Evolutionary conservation across 1,140 invertebrate species (phyloP).

Genomic region (Euborellia annulipes): DNA sequence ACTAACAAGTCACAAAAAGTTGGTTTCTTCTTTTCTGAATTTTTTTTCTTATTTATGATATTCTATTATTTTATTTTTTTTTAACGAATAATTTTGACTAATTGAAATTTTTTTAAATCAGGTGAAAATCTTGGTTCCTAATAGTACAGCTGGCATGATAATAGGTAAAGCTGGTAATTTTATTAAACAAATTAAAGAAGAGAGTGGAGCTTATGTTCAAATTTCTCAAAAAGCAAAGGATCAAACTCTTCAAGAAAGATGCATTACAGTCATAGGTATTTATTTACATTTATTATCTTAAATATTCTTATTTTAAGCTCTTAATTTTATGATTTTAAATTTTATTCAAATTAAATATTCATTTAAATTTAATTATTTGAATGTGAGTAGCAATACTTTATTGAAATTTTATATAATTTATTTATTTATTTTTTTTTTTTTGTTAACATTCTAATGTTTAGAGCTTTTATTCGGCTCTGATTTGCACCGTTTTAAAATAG

Average conservation of each 20-base stretch:
- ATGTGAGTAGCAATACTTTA: too few species aligned
- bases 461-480: too few species aligned
- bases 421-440: too few species aligned
- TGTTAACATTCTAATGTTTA: too few species aligned
- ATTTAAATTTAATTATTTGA: too few species aligned
- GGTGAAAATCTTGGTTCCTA: constrained; percentile 96
- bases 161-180: constrained; percentile 96
- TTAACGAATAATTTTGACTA: too few species aligned
- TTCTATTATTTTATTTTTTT: too few species aligned
- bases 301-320: background rate
- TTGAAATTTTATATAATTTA: too few species aligned
- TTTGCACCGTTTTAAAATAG: too few species aligned
- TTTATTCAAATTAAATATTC: too few species aligned
- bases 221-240: constrained; percentile 98
- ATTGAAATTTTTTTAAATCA: too few species aligned
- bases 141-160: constrained; percentile 97
- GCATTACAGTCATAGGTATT: constrained; percentile 92
- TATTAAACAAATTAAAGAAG: constrained; percentile 97
- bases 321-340: background rate
- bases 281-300: constrained; percentile 26
- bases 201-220: constrained; percentile 93
- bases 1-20: background rate
- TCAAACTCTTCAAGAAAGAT: constrained; percentile 84
- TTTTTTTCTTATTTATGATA: background rate
- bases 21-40: background rate